These are phyloP conservation scores for Oreochromis mossambicus DNA, from an alignment of 2,797 vertebrate genomes.

Conservation along the genomic window DNA sequence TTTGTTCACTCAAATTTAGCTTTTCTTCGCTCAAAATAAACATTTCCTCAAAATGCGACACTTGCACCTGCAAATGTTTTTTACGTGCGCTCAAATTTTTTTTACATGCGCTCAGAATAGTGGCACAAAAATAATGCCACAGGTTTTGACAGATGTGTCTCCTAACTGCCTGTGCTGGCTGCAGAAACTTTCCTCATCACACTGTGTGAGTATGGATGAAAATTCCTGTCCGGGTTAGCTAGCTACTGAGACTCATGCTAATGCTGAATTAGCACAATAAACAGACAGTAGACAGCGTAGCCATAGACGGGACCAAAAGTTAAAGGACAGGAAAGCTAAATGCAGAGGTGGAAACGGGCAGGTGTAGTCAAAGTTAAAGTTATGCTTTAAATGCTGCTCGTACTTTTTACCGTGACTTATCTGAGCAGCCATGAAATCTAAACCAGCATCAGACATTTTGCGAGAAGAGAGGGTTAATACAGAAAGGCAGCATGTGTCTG, in stretches of 20 bases:
- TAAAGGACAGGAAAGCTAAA: neutral
- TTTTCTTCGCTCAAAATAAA: too few species aligned
- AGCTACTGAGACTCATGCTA: neutral
- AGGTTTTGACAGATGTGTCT: neutral
- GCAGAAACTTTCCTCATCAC: neutral
- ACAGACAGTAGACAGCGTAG: fast-evolving
- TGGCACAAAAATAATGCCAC: too few species aligned
- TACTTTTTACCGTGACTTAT: neutral
- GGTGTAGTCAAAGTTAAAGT: neutral
- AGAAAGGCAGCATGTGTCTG: neutral
- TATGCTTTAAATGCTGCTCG: neutral
- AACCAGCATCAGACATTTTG: neutral
- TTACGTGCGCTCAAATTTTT: too few species aligned
- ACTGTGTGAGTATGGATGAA: neutral
- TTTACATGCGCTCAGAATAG: too few species aligned
- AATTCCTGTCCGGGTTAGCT: neutral
- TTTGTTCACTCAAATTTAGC: too few species aligned
- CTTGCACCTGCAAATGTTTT: too few species aligned
- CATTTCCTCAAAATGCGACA: too few species aligned
- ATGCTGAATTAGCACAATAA: neutral
- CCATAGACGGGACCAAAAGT: neutral
- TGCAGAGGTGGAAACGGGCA: neutral
- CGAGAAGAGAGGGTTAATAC: neutral
- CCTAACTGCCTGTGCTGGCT: neutral
- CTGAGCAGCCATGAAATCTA: neutral